These are phyloP conservation scores for Acanthiza pusilla DNA, from an alignment of 2,797 vertebrate genomes.

Conservation along the genomic window DNA sequence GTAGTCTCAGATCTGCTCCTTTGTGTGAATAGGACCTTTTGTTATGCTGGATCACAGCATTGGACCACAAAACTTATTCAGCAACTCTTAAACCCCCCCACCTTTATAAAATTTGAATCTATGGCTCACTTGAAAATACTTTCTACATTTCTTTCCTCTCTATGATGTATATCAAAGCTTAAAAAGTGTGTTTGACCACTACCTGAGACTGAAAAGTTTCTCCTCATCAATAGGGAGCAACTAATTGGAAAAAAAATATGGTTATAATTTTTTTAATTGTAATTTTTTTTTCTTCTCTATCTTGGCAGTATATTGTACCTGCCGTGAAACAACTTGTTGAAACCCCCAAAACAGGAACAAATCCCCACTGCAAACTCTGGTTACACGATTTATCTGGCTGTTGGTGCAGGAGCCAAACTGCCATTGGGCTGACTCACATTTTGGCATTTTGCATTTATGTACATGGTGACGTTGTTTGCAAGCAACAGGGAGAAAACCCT, in stretches of 20 bases:
- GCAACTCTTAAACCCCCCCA: too few species aligned
- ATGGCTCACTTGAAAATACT: neutral
- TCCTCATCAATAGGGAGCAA: neutral
- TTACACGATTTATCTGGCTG: neutral
- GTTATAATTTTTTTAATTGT: neutral
- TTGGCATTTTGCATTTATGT: constrained; percentile 27
- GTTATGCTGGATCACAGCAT: neutral
- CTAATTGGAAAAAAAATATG: neutral
- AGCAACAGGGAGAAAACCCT: neutral
- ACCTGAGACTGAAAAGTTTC: neutral
- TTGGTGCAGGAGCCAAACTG: neutral
- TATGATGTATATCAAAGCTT: neutral
- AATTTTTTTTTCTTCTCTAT: neutral
- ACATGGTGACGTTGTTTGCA: neutral
- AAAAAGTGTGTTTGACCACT: neutral
- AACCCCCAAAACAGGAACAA: neutral
- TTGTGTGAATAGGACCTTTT: neutral
- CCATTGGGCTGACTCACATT: constrained; percentile 23
- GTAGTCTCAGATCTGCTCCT: neutral
- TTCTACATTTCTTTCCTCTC: neutral
- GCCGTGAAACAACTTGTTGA: neutral
- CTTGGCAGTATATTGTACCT: neutral
- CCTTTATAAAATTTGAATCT: neutral
- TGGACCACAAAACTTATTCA: neutral
- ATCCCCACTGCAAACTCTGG: neutral